Evolutionary conservation across 1,140 invertebrate species (phyloP), one percentile per base, ranked within the genome.

Genomic region (Drosophila orosa): DNA sequence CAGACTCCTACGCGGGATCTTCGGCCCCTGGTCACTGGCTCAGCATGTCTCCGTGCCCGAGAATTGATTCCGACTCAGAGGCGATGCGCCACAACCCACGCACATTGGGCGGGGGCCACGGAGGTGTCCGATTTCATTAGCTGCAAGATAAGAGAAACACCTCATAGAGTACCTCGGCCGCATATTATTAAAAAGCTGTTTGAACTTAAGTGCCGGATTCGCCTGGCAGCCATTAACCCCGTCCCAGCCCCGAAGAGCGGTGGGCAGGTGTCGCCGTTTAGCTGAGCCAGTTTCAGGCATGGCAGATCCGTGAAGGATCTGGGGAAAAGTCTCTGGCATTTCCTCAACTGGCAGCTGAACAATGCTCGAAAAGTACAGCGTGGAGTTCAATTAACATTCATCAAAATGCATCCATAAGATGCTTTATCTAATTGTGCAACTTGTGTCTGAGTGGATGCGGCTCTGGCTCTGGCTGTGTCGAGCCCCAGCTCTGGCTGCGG

Each of bases 311-410:
- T 79, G 33, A 78, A 69, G 79, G 75, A 86, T 81, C 42, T 48
- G 62, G 8, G 39, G 37, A 61, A 54, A 71, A 59, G 50, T 61
- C 22, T 60, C 42, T 47, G 52, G 58, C 67, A 82, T 74, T 82
- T 82, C 78, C 72, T 59, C 50, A 57, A 71, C 35, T 31, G 35
- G 22, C 52, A 48, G 58, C 50, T 48, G 39, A 82, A 75, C 57
- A 75, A 79, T 79, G 52, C 80, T 75, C 65, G 60, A 73, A 72
- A 76, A 89, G 72, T 62, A 63, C 62, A 54, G 74, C 45, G 62
- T 54, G 69, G 45, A 69, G 71, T 76, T 87, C 79, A 87, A 86
- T 86, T 86, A 87, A 83, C 79, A 87, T 78, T 78, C 83, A 87
- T 79, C 75, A 87, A 78, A 86, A 77, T 74, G 81, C 81, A 84